Base-by-base conservation (phyloP, 2,888 invertebrate genomes). In the Scaptomyza caliginosa region DNA sequence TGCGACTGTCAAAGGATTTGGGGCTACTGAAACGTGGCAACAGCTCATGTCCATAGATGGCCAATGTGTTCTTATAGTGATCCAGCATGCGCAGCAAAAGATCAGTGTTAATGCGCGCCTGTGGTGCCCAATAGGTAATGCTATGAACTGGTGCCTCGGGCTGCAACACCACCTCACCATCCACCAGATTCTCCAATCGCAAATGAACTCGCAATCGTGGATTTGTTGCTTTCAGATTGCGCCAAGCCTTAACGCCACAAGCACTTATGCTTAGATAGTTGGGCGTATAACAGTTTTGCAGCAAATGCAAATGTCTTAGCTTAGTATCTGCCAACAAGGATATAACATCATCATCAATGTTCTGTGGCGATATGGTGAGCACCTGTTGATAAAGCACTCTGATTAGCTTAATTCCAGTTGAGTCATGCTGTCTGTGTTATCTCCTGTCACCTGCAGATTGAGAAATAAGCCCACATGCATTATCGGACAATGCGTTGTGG, bases 381-480 rank as follows among this genome's bases (percentile, higher is more conserved):
- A 93, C 92, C 94, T 95, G 77, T 10, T 0, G 17, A 13, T 4
- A 8, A 8, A 0, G 1, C 0, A 1, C 0, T 13, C 0, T n/a
- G n/a, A 8, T 46, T 21, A 19, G 19, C 4, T n/a, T 1, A 10
- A 10, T 2, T n/a, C 0, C 0, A 30, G 4, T 38, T 5, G 4
- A 38, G 4, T 17, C 11, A n/a, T n/a, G n/a, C n/a, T n/a, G n/a
- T 19, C 1, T 45, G 1, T 8, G n/a, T 6, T 1, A 3, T 28
- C 11, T 28, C 10, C 5, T 10, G 68, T 73, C 52, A 94, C 95
- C 85, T 93, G 92, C 55, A 97, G 92, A 89, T 95, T 95, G 21
- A 95, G 89, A 88, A 97, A 96, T 24, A 95, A 93, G 0, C 95
- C 95, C 23, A 95, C 93, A 83, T 96, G 96, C 65, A 96, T 91